A percentile compares a stretch with the other conserved stretches of the same genome.
These are phyloP conservation scores for Setipinna tenuifilis DNA, from an alignment of 2,797 vertebrate species.

Conservation along the genomic window DNA sequence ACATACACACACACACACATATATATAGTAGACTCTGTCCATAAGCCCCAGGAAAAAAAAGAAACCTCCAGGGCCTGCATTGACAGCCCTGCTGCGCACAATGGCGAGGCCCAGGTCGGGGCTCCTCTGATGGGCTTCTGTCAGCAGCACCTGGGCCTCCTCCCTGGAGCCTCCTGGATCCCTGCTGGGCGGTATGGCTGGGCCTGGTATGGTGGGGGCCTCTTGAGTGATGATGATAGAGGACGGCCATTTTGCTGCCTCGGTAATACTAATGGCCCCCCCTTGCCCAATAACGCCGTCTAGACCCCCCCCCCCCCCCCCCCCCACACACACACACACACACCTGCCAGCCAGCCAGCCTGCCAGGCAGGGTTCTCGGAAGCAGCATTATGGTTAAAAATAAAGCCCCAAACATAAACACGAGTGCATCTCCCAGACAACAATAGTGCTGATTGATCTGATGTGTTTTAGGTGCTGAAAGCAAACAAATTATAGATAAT, in stretches of 20 bases:
- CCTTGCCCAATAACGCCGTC: not conserved
- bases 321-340: not conserved
- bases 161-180: constrained; percentile 4
- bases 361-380: not conserved
- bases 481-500: not conserved
- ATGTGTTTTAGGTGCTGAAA: not conserved
- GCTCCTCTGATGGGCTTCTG: constrained; percentile 57
- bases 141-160: constrained; percentile 64
- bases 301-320: not conserved
- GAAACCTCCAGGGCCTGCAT: constrained; percentile 63
- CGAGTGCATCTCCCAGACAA: not conserved
- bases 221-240: constrained; percentile 21
- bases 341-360: too few relatives aligned
- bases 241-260: not conserved
- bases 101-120: constrained; percentile 61
- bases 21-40: not conserved
- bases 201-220: not conserved
- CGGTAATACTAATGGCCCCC: not conserved
- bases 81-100: constrained; percentile 60
- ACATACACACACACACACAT: too few relatives aligned
- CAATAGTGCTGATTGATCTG: not conserved
- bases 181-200: not conserved
- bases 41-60: not conserved
- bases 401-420: not conserved
- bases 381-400: not conserved